A percentile compares a stretch with the other conserved stretches of the same genome.
These are phyloP conservation scores for Pristionchus exspectatus DNA, from an alignment of 2,888 invertebrate genomes.

Conservation along the genomic window DNA sequence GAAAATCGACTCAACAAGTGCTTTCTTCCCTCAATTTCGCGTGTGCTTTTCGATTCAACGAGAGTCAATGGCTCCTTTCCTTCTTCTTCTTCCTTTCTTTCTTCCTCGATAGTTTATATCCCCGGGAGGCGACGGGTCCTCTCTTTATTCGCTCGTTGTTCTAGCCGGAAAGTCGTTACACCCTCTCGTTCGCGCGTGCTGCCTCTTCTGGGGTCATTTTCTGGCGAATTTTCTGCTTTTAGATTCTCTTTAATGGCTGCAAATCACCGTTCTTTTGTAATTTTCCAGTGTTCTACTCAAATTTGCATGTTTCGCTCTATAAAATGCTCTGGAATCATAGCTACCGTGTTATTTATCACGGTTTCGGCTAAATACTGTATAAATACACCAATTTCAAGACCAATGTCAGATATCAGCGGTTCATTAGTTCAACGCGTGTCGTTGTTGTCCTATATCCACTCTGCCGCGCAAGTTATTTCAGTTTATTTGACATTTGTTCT, in stretches of 20 bases:
- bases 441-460: not conserved
- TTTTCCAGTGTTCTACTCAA: too few species aligned
- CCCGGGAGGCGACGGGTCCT: not conserved
- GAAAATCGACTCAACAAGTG: not conserved
- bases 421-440: too few species aligned
- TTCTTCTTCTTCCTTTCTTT: not conserved
- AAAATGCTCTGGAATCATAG: too few species aligned
- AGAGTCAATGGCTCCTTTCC: not conserved
- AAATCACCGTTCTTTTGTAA: too few species aligned
- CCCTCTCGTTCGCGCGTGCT: not conserved
- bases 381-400: too few species aligned
- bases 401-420: too few species aligned
- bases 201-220: not conserved
- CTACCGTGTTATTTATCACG: too few species aligned
- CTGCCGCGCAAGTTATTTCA: not conserved
- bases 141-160: not conserved
- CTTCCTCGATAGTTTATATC: slow-evolving; percentile 27
- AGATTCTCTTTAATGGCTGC: too few species aligned
- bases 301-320: too few species aligned
- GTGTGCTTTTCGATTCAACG: not conserved
- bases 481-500: slow-evolving; percentile 53
- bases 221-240: not conserved
- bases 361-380: too few species aligned
- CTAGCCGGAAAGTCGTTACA: not conserved
- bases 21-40: not conserved